These are phyloP conservation scores for Tridacna crocea DNA, from an alignment of 2,888 invertebrate genomes.

Conservation along the genomic window DNA sequence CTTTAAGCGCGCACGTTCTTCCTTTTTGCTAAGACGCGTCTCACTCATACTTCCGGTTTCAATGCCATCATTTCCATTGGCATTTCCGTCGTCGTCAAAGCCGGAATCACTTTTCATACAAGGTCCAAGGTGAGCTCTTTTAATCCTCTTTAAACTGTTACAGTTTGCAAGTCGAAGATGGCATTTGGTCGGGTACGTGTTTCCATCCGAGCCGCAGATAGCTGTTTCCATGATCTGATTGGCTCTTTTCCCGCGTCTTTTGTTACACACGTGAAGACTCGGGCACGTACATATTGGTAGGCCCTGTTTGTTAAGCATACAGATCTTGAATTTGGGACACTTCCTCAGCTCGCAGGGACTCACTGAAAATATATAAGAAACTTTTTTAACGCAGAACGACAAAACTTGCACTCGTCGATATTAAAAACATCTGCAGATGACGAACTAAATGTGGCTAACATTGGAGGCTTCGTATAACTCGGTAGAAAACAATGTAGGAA, in stretches of 20 bases:
- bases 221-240: slow-evolving; percentile 10
- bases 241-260: slow-evolving; percentile 56
- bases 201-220: slow-evolving; percentile 79
- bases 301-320: slow-evolving; percentile 81
- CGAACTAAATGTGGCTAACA: not conserved
- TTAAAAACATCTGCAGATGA: not conserved
- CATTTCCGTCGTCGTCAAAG: slow-evolving; percentile 2
- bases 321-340: slow-evolving; percentile 81
- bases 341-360: slow-evolving; percentile 74
- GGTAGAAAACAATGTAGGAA: not conserved
- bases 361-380: slow-evolving; percentile 51
- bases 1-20: slow-evolving; percentile 44
- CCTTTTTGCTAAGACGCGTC: slow-evolving; percentile 20
- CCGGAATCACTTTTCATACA: slow-evolving; percentile 33
- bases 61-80: not conserved
- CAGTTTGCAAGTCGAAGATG: slow-evolving; percentile 74
- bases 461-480: not conserved
- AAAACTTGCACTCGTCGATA: not conserved
- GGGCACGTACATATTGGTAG: slow-evolving; percentile 82
- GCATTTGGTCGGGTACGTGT: slow-evolving; percentile 75
- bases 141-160: slow-evolving; percentile 63
- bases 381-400: too few species aligned
- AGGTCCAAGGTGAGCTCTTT: slow-evolving; percentile 61
- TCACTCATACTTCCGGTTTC: slow-evolving; percentile 13
- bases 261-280: slow-evolving; percentile 74